Percentiles rank a stretch among this genome's conserved stretches.
Evolutionary conservation across 2,797 vertebrate species (phyloP).

Genomic region (Mormyrus proboscirostris): DNA sequence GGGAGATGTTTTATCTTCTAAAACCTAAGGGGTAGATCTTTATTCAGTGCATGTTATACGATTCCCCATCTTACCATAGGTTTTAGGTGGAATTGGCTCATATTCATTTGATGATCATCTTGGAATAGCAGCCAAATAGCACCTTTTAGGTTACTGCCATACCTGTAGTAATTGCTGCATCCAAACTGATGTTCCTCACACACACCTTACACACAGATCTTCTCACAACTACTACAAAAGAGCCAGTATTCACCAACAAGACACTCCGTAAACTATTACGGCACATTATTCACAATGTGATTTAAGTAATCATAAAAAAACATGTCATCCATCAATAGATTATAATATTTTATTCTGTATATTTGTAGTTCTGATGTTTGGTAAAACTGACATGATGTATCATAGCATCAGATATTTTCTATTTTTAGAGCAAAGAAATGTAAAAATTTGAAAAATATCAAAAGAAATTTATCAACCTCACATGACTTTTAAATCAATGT

Average conservation of each 20-base stretch:
- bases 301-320: not conserved
- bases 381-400: not conserved
- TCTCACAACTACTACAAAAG: not conserved
- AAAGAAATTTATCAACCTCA: not conserved
- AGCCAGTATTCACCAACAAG: not conserved
- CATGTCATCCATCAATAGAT: too few species aligned
- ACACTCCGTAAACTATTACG: not conserved
- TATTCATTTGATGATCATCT: not conserved
- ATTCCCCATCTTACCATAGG: not conserved
- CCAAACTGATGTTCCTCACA: not conserved
- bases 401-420: not conserved
- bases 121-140: not conserved
- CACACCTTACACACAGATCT: not conserved
- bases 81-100: not conserved
- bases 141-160: not conserved
- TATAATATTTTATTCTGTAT: too few species aligned
- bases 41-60: not conserved
- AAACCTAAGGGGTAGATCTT: not conserved
- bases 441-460: not conserved
- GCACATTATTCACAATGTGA: not conserved
- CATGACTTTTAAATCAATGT: not conserved
- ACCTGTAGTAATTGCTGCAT: not conserved
- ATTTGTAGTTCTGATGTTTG: not conserved
- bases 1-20: not conserved
- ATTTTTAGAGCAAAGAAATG: not conserved